Percentiles rank a stretch among this genome's conserved stretches.
Conservation (phyloP, 2,797 vertebrate species). For the Tragelaphus eurycerus region DNA sequence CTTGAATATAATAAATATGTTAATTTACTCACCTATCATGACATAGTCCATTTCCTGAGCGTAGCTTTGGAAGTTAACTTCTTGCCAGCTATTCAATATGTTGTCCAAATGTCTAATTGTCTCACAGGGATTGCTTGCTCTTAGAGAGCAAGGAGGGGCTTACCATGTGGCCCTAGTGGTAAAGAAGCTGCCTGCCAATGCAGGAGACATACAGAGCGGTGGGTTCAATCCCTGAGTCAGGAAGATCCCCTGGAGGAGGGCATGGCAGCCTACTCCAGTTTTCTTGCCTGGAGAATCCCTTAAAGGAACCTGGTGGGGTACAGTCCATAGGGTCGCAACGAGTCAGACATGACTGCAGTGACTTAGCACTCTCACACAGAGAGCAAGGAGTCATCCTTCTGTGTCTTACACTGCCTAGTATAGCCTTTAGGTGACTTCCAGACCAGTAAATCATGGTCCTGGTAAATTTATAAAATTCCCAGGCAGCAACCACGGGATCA, state of each 20-base stretch:
- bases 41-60: not conserved
- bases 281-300: not conserved
- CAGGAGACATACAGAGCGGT: not conserved
- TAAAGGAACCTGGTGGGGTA: not conserved
- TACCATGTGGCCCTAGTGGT: not conserved
- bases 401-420: not conserved
- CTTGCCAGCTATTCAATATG: not conserved
- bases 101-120: not conserved
- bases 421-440: not conserved
- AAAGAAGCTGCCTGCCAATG: not conserved
- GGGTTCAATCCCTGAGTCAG: not conserved
- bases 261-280: not conserved
- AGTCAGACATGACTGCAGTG: not conserved
- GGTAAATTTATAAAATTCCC: not conserved
- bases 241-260: not conserved
- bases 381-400: not conserved
- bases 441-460: not conserved
- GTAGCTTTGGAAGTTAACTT: not conserved
- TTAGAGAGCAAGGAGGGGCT: not conserved
- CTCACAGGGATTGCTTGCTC: not conserved
- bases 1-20: not conserved
- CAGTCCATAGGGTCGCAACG: fast-evolving
- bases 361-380: not conserved
- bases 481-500: not conserved
- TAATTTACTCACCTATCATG: not conserved